Evolutionary conservation across 1,140 invertebrate species (phyloP).

Genomic region (Rhizoglyphus robini): DNA sequence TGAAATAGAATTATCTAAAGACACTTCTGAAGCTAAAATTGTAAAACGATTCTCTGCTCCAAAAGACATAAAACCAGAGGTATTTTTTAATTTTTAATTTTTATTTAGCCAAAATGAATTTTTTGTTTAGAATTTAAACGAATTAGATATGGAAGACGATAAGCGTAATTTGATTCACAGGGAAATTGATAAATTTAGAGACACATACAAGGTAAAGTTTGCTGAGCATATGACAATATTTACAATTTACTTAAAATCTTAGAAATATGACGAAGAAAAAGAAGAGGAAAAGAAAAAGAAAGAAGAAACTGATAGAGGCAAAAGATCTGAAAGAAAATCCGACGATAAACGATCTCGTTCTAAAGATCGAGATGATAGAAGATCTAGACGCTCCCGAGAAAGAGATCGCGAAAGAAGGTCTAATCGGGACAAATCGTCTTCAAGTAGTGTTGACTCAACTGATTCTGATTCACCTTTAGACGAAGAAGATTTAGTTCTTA

Average conservation of each 20-base stretch:
- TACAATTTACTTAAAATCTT: constrained; percentile 14
- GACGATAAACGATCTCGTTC: constrained; percentile 29
- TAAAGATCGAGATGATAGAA: constrained; percentile 30
- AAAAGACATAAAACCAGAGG: constrained; percentile 10
- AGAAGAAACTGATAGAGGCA: constrained; percentile 27
- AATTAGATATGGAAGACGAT: constrained; percentile 72
- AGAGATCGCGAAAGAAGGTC: constrained; percentile 26
- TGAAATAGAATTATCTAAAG: constrained; percentile 25
- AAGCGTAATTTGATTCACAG: constrained; percentile 77
- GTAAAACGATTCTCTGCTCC: not conserved
- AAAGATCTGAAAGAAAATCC: constrained; percentile 29
- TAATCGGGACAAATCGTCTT: constrained; percentile 20
- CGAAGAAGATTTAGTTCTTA: constrained; percentile 77
- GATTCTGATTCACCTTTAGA: constrained; percentile 48
- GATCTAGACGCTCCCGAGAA: constrained; percentile 30
- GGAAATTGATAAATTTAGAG: constrained; percentile 92
- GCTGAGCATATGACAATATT: not conserved
- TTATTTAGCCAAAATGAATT: not conserved
- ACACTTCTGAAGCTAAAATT: constrained; percentile 9
- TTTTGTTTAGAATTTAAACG: constrained; percentile 33
- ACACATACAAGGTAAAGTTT: constrained; percentile 75
- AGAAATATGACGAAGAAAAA: constrained; percentile 31
- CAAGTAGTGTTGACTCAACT: constrained; percentile 18
- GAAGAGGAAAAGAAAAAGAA: constrained; percentile 31
- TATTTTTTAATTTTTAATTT: not conserved